These are phyloP conservation scores for Eupsilia transversa DNA, from an alignment of 2,888 invertebrate genomes.

Conservation along the genomic window DNA sequence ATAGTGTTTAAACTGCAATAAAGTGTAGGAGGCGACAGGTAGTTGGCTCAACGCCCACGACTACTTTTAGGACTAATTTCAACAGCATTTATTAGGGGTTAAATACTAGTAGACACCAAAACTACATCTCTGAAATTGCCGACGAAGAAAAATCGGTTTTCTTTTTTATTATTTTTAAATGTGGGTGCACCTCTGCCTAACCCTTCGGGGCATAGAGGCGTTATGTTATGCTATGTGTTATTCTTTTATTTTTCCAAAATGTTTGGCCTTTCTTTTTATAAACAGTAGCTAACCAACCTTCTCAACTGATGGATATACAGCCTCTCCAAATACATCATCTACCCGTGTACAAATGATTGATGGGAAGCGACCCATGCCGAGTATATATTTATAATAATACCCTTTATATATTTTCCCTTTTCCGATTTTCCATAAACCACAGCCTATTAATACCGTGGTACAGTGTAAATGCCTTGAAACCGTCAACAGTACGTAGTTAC, in stretches of 20 bases:
- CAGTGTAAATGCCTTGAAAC: constrained; percentile 34
- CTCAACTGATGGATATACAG: constrained; percentile 22
- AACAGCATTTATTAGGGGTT: constrained; percentile 27
- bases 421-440: constrained; percentile 41
- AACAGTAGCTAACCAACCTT: constrained; percentile 13
- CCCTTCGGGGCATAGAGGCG: no score
- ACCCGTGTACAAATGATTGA: constrained; percentile 49
- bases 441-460: constrained; percentile 38
- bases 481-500: constrained; percentile 35
- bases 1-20: constrained; percentile 39
- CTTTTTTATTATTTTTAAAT: no score
- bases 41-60: constrained; percentile 42
- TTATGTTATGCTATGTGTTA: no score
- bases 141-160: background rate
- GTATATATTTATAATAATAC: constrained; percentile 14
- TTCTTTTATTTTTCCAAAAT: background rate
- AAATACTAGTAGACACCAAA: constrained; percentile 12
- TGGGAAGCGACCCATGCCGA: constrained; percentile 33
- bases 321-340: constrained; percentile 44
- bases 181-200: no score
- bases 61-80: constrained; percentile 39
- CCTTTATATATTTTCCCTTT: constrained; percentile 27
- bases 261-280: background rate
- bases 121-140: background rate
- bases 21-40: constrained; percentile 41